Evolutionary conservation across 2,888 invertebrate species (phyloP).

Genomic region (Cosmia trapezina): DNA sequence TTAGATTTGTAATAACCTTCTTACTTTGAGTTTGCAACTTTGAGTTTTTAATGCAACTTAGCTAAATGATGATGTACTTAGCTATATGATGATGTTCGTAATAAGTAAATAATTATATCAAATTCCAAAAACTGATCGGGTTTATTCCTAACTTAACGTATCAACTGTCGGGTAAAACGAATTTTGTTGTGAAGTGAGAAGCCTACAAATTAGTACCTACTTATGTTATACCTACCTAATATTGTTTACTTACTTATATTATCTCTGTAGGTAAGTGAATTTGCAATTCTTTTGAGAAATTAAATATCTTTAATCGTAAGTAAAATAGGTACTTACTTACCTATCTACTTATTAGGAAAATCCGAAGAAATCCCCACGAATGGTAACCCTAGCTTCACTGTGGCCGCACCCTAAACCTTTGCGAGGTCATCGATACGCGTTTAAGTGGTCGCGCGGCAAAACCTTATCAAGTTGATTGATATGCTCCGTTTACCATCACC

Average conservation of each 20-base stretch:
- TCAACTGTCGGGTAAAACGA: no score
- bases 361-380: neutral
- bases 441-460: constrained; percentile 45
- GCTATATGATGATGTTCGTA: no score
- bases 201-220: neutral
- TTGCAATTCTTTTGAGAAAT: neutral
- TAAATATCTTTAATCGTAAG: neutral
- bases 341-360: neutral
- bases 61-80: no score
- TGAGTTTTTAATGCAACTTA: no score
- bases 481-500: constrained; percentile 39
- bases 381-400: neutral
- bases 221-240: no score
- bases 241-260: no score
- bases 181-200: neutral
- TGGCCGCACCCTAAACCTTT: constrained; percentile 47
- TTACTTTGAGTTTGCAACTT: no score
- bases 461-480: constrained; percentile 58
- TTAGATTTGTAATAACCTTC: neutral
- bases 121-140: neutral
- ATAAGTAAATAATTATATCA: no score
- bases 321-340: neutral
- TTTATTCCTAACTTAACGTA: neutral
- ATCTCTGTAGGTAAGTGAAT: neutral
- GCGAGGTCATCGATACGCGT: constrained; percentile 52